Base-by-base conservation (phyloP, 2,888 invertebrate genomes). In the Lysandra bellargus region DNA sequence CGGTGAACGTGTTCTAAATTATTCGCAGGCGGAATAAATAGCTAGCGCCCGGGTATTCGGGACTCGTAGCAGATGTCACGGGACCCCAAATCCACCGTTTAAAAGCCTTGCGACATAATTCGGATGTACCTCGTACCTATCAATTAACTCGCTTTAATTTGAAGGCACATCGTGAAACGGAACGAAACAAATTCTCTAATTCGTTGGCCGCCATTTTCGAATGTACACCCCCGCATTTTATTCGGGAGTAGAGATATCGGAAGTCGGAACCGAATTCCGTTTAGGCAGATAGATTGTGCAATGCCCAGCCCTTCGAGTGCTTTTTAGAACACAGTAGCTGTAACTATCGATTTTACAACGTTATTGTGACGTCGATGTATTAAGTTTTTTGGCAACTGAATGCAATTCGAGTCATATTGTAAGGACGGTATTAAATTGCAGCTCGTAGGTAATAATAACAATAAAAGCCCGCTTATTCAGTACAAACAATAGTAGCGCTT, bases 151-250 rank as follows among this genome's bases (percentile, higher is more conserved):
- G 84, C 83, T 84, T 85, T 87, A 86, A 85, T 87, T 85, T 82
- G 80, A 83, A 82, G 83, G 83, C 83, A 83, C 85, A 83, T 83
- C 84, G 86, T 85, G 87, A 85, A 87, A 88, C 84, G 86, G 84
- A 83, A 84, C 86, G 85, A 86, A 87, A 89, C 85, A 86, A 88
- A 89, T 85, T 85, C 86, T 86, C 85, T 84, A 86, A 88, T 87
- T 87, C 84, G 83, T 81, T 80, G 82, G 83, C 86, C 83, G 87
- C 88, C 89, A 89, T 89, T 89, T 90, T 88, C 83, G 83, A 84
- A 84, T 85, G 83, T 86, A 88, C 88, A 88, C 88, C 89, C 57
- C 17, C 88, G 90, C 85, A 57, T 57, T 57, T 88, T 90, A 87
- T 87, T 84, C 4, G 4, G n/a, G 61, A 61, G 23, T 7, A 61